phyloP scores from a whole-genome alignment of 2,113 vertebrate species.

The Macquaria australasica region DNA sequence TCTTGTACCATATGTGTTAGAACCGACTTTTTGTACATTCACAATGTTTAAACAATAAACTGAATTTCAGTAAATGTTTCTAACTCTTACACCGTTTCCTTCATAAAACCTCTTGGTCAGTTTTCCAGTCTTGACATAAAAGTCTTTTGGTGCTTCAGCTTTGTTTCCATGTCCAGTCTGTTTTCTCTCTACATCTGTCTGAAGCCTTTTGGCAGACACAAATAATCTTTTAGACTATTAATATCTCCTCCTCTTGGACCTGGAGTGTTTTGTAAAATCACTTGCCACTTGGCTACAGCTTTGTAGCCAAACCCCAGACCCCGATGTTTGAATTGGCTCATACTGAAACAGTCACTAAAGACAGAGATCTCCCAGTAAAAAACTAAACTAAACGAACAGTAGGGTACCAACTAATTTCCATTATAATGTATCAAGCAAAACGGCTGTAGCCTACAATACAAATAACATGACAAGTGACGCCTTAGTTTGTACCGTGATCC shows the following conservation, averaged over 20 bases:
- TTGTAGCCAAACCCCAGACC: background rate
- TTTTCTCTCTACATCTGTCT: background rate
- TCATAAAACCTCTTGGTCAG: too few species aligned
- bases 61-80: too few species aligned
- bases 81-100: too few species aligned
- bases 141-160: background rate
- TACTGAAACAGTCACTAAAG: background rate
- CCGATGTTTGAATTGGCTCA: background rate
- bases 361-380: background rate
- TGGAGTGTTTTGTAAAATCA: background rate
- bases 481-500: constrained; percentile 84
- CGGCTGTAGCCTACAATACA: background rate
- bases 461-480: background rate
- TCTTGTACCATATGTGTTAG: too few species aligned
- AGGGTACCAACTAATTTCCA: too few species aligned
- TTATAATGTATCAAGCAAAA: background rate
- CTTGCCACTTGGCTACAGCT: background rate
- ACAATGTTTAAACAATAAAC: too few species aligned
- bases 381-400: background rate
- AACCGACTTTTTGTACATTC: too few species aligned
- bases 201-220: background rate
- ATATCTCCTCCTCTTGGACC: background rate
- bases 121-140: too few species aligned
- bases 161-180: too few species aligned
- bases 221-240: background rate